Evolutionary conservation across 2,888 invertebrate species (phyloP), one percentile per base, ranked within the genome.

Genomic region (Gortyna flavago): DNA sequence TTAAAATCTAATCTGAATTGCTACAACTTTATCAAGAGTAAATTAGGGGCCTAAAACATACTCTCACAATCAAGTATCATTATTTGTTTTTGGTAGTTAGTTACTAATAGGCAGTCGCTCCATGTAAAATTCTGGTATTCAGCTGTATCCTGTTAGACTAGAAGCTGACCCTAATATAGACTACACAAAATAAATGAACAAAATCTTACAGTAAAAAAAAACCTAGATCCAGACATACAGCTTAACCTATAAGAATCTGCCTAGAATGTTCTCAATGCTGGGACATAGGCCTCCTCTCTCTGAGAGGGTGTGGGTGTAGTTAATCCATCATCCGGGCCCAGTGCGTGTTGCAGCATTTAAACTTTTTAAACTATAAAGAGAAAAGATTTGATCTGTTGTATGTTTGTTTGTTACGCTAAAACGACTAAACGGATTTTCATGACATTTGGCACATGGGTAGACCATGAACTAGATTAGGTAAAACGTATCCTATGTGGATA

Each of bases 1-100:
- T 84, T 84, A 84, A 61, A 70, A 29, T 44, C 1, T 44, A 61
- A 84, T 69, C 65, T 79, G 32, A 41, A 69, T 70, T 35, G 18
- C 16, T 6, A 13, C 9, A 72, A 18, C 6, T 51, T 77, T 69
- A 70, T 78, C 59, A 81, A n/a, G 25, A 79, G 11, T 44, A 59
- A 83, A 80, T 70, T 59, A n/a, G 16, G 70, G 66, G 70, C 48
- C 65, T 59, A 51, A n/a, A 61, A 62, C 29, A 25, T 48, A 44
- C 6, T 7, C 48, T 32, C 59, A 76, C 44, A 61, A 61, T 69
- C 18, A 35, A 18, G 0, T 3, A 68, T 54, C 35, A 69, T 35
- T n/a, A 13, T 32, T 35, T 18, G 18, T 69, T 59, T 67, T 67
- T n/a, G n/a, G n/a, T n/a, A 29, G 44, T 21, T 67, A 41, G 11